phyloP scores from a whole-genome alignment of 1,140 invertebrate species.

The Pollicipes pollicipes region DNA sequence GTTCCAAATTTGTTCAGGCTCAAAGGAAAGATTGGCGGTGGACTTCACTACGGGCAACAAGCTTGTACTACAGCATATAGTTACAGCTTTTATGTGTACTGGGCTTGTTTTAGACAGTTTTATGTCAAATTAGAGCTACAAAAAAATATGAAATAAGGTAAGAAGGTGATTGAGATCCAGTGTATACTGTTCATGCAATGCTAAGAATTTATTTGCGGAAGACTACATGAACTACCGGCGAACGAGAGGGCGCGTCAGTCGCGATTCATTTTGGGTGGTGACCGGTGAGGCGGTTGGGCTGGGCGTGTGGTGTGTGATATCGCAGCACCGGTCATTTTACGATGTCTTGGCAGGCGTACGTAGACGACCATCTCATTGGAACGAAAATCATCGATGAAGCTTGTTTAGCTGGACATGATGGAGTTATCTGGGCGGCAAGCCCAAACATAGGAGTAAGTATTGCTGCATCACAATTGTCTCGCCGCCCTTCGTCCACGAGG shows the following conservation, averaged over 20 bases:
- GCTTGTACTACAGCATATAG: too few relatives aligned
- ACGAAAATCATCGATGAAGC: conserved; percentile 83
- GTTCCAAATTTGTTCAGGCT: too few relatives aligned
- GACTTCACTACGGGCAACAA: too few relatives aligned
- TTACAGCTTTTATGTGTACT: too few relatives aligned
- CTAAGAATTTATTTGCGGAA: neutral
- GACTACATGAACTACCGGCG: neutral
- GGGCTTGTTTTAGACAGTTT: too few relatives aligned
- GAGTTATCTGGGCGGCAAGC: conserved; percentile 86
- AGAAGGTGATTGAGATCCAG: too few relatives aligned
- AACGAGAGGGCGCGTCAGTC: neutral
- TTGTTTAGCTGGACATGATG: conserved; percentile 83
- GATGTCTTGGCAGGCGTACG: conserved; percentile 97
- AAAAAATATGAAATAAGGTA: too few relatives aligned
- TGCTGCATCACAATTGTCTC: neutral
- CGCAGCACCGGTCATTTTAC: neutral
- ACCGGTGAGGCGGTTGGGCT: neutral
- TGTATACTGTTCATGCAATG: too few relatives aligned
- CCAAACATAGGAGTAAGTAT: conserved; percentile 70
- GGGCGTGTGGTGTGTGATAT: neutral
- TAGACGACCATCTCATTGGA: conserved; percentile 88
- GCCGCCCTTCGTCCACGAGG: neutral
- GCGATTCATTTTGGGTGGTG: neutral
- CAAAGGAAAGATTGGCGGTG: too few relatives aligned
- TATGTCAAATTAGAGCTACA: too few relatives aligned